Conservation (phyloP, 1,140 invertebrate species). For the Drosophila carrolli region DNA sequence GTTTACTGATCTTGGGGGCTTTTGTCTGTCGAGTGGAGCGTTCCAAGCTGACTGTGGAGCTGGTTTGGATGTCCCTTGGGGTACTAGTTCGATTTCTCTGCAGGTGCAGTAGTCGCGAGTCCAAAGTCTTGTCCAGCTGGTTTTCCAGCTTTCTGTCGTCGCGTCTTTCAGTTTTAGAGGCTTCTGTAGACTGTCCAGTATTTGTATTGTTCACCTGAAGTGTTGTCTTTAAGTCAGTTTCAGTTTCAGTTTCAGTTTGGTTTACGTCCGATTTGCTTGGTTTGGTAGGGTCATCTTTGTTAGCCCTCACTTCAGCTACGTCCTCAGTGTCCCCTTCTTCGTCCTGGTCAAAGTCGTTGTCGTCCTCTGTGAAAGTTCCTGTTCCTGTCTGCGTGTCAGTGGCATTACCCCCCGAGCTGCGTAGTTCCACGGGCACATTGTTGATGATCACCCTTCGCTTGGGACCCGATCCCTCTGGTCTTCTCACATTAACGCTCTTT, state of each 20-base stretch:
- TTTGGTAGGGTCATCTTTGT: neutral
- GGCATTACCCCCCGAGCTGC: slow-evolving; percentile 48
- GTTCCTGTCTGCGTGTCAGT: slow-evolving; percentile 12
- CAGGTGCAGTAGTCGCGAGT: slow-evolving; percentile 28
- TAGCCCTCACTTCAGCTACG: slow-evolving; percentile 10
- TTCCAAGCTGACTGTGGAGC: slow-evolving; percentile 5
- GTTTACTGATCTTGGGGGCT: slow-evolving; percentile 41
- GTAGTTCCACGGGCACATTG: slow-evolving; percentile 73
- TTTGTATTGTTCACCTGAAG: neutral
- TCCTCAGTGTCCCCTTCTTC: slow-evolving; percentile 13
- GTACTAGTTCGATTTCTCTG: slow-evolving; percentile 25
- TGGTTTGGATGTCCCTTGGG: neutral
- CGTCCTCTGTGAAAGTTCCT: slow-evolving; percentile 7
- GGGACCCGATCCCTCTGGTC: slow-evolving; percentile 26
- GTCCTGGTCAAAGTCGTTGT: slow-evolving; percentile 8
- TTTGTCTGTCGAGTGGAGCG: slow-evolving; percentile 48
- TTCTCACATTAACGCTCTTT: slow-evolving; percentile 48
- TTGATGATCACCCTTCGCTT: slow-evolving; percentile 73
- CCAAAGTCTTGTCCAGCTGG: neutral
- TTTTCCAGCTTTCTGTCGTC: slow-evolving; percentile 6
- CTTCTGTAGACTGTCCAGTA: neutral
- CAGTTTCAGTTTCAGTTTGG: slow-evolving; percentile 9
- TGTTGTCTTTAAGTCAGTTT: slow-evolving; percentile 4
- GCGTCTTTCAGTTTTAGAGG: neutral
- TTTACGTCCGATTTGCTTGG: neutral